Percentiles rank a stretch among this genome's conserved stretches.
phyloP scores from a whole-genome alignment of 1,140 invertebrate genomes.

The Homarus americanus region DNA sequence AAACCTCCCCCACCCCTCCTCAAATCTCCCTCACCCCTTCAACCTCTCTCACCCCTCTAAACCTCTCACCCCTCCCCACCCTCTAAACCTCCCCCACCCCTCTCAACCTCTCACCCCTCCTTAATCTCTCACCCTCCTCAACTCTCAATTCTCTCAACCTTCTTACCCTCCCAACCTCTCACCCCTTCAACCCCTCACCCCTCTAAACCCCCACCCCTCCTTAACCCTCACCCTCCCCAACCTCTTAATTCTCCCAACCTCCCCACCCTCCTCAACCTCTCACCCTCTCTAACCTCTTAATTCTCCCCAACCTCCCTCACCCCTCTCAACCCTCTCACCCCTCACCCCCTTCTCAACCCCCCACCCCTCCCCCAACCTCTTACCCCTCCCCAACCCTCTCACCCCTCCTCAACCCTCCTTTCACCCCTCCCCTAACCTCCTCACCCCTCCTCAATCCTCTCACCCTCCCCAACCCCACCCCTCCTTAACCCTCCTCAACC shows the following conservation, averaged over 20 bases:
- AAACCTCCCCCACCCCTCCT: too few species aligned
- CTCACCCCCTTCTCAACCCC: not conserved
- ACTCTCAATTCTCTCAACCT: not conserved
- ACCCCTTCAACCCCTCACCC: not conserved
- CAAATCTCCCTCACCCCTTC: too few species aligned
- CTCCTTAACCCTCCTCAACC: not conserved
- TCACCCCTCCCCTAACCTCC: too few species aligned
- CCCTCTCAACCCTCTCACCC: too few species aligned
- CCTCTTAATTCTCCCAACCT: not conserved
- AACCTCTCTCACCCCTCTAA: too few species aligned
- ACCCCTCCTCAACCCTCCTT: not conserved
- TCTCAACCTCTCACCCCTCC: too few species aligned
- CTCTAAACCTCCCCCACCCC: too few species aligned
- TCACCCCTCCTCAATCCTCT: not conserved
- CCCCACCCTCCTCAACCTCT: not conserved
- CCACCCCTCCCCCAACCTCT: too few species aligned
- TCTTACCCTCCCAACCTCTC: not conserved
- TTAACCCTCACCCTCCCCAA: not conserved
- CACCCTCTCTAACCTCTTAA: not conserved
- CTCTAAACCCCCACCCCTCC: not conserved
- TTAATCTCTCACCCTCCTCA: too few species aligned
- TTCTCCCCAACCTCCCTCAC: not conserved
- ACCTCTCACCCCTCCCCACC: too few species aligned
- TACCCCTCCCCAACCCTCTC: not conserved
- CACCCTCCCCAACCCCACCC: too few species aligned